Base-by-base conservation (phyloP, 1,140 invertebrate species). In the Papilio machaon region DNA sequence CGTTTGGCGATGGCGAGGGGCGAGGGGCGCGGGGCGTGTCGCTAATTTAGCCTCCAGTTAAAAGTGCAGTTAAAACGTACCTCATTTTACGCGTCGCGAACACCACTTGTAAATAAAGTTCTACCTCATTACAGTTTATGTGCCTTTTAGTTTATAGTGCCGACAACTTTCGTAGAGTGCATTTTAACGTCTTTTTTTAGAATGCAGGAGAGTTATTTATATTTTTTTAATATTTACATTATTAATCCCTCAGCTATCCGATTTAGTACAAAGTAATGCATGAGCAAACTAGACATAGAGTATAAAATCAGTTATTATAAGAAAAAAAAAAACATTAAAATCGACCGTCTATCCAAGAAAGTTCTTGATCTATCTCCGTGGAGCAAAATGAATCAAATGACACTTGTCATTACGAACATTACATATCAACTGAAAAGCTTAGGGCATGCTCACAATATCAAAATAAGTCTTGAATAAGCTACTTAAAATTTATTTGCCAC, bases 51-150 rank as follows among this genome's bases (percentile, higher is more conserved):
- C 64, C 13, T 6, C 64, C 30, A 35, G 64, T 70, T 70, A 70
- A 70, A 70, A 70, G 64, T 70, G 64, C 64, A 70, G 64, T 70
- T 70, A 35, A 67, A 70, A 70, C 64, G 64, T 70, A 70, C 64
- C 64, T 70, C 64, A 70, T 70, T 70, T 70, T 70, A 70, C 64
- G 64, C 64, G 64, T 70, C 64, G 64, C 64, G 64, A 70, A 70
- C 64, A 70, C 64, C 64, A 70, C 64, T 70, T 70, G 64, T 70
- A 70, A 70, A 70, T 70, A 70, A 70, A 70, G 64, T 70, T 70
- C 64, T 70, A 30, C 64, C 64, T 70, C 64, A 70, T 70, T 70
- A 70, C 64, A 70, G 64, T 70, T 70, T 70, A 70, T 70, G 64
- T 70, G 64, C 64, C 64, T 70, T 70, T 70, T 70, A 70, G 64